Evolutionary conservation across 2,888 invertebrate species (phyloP), one percentile per base, ranked within the genome.

Genomic region (Drosophila silvestris): DNA sequence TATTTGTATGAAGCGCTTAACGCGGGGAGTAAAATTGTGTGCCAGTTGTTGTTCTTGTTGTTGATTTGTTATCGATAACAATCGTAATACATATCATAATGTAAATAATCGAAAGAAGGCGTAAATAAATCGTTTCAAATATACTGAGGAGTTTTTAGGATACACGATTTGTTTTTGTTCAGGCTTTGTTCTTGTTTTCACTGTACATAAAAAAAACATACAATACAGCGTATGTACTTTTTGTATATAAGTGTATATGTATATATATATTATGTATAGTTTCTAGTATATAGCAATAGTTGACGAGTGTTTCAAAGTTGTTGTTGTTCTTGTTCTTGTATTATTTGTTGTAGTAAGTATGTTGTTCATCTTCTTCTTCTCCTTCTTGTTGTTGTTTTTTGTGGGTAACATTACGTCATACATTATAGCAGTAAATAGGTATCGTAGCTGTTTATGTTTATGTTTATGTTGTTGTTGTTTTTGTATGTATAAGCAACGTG

Each of bases 21-120:
- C 64, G 85, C 88, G 90, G 88, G 88, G 90, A 85, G 72, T 90
- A 85, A 90, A 85, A 85, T 88, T 85, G 83, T 90, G 90, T 85
- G 85, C 88, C 74, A 75, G 76, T 82, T 85, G 50, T 61, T 64
- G 41, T 81, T 61, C 16, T 58, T 65, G 35, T 70, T 70, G 32
- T 59, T 32, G 32, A 61, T 61, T 72, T 54, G 70, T 74, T 73
- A 82, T 88, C 75, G 75, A 77, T 77, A 79, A 73, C 75, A 82
- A 74, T 83, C 77, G 66, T 57, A 71, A 76, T 66, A 74, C 51
- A 71, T 47, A 77, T 63, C 58, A 50, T 47, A 79, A 75, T 82
- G 64, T 69, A 74, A 76, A 78, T 62, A 69, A 72, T 82, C 82
- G 59, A 72, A 70, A 66, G 57, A 71, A 75, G 59, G 61, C 81